Conservation (phyloP, 1,140 invertebrate species). For the Papilio dardanus region DNA sequence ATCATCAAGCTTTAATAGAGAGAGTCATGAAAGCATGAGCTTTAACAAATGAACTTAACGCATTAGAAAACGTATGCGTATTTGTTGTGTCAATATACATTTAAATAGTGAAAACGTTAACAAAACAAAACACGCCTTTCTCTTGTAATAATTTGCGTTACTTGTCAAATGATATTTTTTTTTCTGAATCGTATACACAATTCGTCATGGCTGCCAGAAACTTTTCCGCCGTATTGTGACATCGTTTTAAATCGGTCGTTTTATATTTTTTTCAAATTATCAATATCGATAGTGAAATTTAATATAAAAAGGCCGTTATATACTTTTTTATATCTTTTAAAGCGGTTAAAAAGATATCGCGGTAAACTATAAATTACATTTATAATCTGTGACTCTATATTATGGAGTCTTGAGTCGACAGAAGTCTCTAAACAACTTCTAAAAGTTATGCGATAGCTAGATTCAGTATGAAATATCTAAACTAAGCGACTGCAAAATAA, state of each 20-base stretch:
- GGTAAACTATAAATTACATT: not conserved
- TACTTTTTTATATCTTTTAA: not conserved
- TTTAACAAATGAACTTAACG: not conserved
- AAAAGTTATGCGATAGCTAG: no score
- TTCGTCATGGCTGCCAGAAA: not conserved
- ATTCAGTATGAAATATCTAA: no score
- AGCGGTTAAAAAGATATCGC: not conserved
- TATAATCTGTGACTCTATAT: not conserved
- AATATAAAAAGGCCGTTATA: not conserved
- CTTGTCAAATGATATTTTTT: not conserved
- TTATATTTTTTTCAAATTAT: slow-evolving; percentile 1
- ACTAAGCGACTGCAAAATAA: no score
- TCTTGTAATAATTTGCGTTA: slow-evolving; percentile 19
- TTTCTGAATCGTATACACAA: slow-evolving; percentile 3
- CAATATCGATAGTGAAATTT: not conserved
- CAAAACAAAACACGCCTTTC: slow-evolving; percentile 9
- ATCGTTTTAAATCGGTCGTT: not conserved
- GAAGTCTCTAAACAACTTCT: not conserved
- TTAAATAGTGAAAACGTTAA: slow-evolving; percentile 10
- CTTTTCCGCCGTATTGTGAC: not conserved
- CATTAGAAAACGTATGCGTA: slow-evolving; percentile 1
- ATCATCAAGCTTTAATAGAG: not conserved
- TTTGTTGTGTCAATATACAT: not conserved
- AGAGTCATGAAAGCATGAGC: not conserved
- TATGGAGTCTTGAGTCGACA: no score